Percentiles rank a stretch among this genome's conserved stretches.
Evolutionary conservation across 2,113 vertebrate species (phyloP).

Genomic region (Melanocharis versteri): DNA sequence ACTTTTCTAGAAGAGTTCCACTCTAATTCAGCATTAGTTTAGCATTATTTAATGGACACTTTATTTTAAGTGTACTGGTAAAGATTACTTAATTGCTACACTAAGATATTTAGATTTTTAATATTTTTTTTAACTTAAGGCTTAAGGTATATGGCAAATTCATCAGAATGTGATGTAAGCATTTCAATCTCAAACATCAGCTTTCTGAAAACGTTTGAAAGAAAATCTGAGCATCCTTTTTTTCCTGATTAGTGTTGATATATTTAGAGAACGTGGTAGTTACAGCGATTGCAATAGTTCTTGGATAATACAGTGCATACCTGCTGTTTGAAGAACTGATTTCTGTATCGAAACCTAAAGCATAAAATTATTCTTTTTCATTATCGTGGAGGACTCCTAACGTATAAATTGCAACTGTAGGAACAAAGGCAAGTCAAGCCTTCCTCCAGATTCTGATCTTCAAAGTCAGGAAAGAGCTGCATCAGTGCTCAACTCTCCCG

Average conservation of each 20-base stretch:
- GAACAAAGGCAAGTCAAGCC: neutral
- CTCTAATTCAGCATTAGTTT: slow-evolving; percentile 40
- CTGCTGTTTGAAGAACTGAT: neutral
- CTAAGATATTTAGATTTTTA: neutral
- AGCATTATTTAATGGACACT: slow-evolving; percentile 61
- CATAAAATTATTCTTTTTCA: neutral
- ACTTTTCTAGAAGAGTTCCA: slow-evolving; percentile 58
- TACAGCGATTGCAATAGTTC: neutral
- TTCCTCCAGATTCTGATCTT: neutral
- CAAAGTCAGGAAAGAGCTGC: neutral
- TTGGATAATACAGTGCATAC: neutral
- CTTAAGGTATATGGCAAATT: neutral
- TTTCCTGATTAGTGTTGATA: neutral
- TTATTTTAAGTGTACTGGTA: slow-evolving; percentile 54
- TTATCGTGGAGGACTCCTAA: neutral
- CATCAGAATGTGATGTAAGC: neutral
- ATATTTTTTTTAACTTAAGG: neutral
- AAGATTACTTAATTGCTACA: slow-evolving; percentile 39
- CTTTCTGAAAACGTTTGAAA: neutral
- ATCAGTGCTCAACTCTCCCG: neutral
- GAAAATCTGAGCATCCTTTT: neutral
- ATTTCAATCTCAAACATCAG: neutral
- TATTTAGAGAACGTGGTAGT: neutral
- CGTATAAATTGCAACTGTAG: neutral
- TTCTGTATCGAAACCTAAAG: neutral